Percentiles rank a stretch among this genome's conserved stretches.
Conservation (phyloP, 2,888 invertebrate species). For the Glaucopsyche alexis region DNA sequence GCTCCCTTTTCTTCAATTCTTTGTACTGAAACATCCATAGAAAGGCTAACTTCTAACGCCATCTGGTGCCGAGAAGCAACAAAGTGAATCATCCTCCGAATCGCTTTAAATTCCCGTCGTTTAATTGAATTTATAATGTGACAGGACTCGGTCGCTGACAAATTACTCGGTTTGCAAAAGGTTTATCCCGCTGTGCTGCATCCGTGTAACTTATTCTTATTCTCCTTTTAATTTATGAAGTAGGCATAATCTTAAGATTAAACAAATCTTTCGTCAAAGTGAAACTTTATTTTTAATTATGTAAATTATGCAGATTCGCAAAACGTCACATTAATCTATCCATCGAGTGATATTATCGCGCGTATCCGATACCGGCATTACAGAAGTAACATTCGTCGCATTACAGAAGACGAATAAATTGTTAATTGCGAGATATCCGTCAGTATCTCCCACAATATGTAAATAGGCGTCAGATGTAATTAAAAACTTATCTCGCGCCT, state of each 20-base stretch:
- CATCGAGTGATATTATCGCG: constrained; percentile 64
- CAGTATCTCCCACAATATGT: constrained; percentile 75
- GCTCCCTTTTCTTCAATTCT: too few relatives aligned
- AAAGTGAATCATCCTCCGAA: constrained; percentile 4
- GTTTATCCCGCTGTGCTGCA: constrained; percentile 12
- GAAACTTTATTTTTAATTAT: constrained; percentile 42
- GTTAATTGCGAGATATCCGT: constrained; percentile 75
- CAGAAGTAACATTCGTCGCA: constrained; percentile 57
- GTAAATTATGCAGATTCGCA: constrained; percentile 41
- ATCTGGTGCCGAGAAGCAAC: not conserved
- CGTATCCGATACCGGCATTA: constrained; percentile 53
- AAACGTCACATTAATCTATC: constrained; percentile 55
- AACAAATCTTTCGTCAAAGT: constrained; percentile 41
- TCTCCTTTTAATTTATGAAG: constrained; percentile 16
- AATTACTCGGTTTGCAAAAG: constrained; percentile 8
- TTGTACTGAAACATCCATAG: not conserved
- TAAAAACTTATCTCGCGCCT: constrained; percentile 74
- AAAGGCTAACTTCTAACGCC: not conserved
- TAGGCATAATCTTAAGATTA: not conserved
- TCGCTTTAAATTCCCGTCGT: constrained; percentile 12
- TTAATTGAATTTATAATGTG: constrained; percentile 20
- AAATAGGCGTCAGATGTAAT: constrained; percentile 76
- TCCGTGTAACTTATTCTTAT: constrained; percentile 4
- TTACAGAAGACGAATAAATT: constrained; percentile 72
- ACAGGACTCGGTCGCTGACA: constrained; percentile 13